A percentile compares a stretch with the other conserved stretches of the same genome.
These are phyloP conservation scores for Dissostichus mawsoni DNA, from an alignment of 2,113 vertebrate genomes.

Conservation along the genomic window DNA sequence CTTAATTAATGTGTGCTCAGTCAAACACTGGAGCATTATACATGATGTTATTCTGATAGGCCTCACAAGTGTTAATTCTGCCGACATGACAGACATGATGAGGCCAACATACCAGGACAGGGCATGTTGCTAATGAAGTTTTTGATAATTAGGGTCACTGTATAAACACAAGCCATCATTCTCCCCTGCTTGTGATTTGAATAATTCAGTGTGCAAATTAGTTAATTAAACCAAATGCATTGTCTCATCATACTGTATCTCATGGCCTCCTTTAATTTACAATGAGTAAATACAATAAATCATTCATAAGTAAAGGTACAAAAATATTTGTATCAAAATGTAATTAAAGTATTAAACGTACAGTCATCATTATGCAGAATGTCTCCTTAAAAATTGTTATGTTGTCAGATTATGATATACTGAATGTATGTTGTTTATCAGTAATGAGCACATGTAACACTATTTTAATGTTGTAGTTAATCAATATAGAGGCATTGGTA, in stretches of 20 bases:
- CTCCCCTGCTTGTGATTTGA: constrained; percentile 85
- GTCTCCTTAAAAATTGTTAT: background rate
- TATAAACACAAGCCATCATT: constrained; percentile 81
- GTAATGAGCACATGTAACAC: background rate
- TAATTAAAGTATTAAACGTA: background rate
- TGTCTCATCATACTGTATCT: constrained; percentile 81
- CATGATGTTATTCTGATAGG: constrained; percentile 37
- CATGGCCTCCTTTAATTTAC: constrained; percentile 81
- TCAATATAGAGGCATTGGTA: background rate
- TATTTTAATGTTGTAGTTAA: background rate
- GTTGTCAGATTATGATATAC: background rate
- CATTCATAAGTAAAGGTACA: no score
- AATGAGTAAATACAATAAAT: background rate
- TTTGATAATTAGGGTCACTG: constrained; percentile 87
- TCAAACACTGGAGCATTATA: constrained; percentile 37
- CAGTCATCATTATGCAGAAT: background rate
- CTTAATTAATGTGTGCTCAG: constrained; percentile 41
- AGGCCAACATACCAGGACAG: constrained; percentile 62
- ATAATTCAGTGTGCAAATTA: constrained; percentile 87
- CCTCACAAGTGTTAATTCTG: constrained; percentile 32
- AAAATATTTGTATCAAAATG: background rate
- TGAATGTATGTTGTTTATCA: background rate
- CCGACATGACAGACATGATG: constrained; percentile 37
- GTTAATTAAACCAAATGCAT: constrained; percentile 79
- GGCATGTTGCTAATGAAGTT: constrained; percentile 79